Base-by-base conservation (phyloP, 2,888 invertebrate genomes). In the Uloborus plumipes region DNA sequence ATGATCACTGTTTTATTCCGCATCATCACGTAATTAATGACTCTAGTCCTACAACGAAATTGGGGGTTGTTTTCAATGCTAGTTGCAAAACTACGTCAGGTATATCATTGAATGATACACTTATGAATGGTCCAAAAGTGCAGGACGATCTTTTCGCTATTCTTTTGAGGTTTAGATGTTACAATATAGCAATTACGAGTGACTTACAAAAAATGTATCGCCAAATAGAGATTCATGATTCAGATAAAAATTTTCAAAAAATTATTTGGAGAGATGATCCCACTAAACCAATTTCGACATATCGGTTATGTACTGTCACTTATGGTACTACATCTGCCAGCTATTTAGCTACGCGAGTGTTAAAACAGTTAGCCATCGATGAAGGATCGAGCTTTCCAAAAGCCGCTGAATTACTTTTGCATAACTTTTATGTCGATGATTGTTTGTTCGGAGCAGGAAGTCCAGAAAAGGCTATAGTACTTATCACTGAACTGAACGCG, bases 161-260 rank as follows among this genome's bases (percentile, higher is more conserved):
- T 15, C 9, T 65, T 20, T 9, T 47, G 6, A 15, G 39, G 39
- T 65, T 65, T n/a, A 4, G 65, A 6, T 18, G 13, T 13, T 2
- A 16, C 9, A 39, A 11, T 3, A 65, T 65, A n/a, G 47, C 65
- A 39, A n/a, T 65, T 6, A 65, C 31, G 2, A 62, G 61, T 15
- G 61, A 72, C 15, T 62, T 61, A 14, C 26, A 18, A 11, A 61
- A 72, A 39, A 72, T 72, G 72, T 72, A 72, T 22, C 22, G 53
- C 14, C 64, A 74, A n/a, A n/a, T 72, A 16, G 39, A n/a, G 61
- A 26, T 72, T 20, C 18, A 62, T 14, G 47, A 16, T 9, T 20
- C 39, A 16, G 72, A 72, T 26, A 20, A 20, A 13, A 18, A 72
- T 6, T 20, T 31, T 18, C 72, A 72, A 20, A 16, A 50, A 14